These are phyloP conservation scores for Schizothorax lantsangensis DNA, from an alignment of 2,797 vertebrate species.

Conservation along the genomic window DNA sequence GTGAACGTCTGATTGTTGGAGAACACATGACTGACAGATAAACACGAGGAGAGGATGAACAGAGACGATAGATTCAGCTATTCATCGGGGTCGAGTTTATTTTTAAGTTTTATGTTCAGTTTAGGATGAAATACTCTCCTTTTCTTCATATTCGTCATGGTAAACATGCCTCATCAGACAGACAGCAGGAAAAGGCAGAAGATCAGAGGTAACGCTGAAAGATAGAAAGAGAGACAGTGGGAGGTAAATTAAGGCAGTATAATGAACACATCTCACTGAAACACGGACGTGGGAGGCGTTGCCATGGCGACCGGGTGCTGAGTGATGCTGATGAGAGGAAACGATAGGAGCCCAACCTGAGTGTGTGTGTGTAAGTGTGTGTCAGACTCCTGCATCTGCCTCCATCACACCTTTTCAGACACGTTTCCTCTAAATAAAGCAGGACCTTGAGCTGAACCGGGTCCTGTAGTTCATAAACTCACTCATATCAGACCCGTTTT, in stretches of 20 bases:
- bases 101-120: not conserved
- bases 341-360: not conserved
- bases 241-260: slow-evolving; percentile 24
- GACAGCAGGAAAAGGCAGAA: not conserved
- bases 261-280: slow-evolving; percentile 58
- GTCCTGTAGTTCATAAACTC: not conserved
- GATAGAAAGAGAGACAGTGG: not conserved
- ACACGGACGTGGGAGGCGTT: slow-evolving; percentile 69
- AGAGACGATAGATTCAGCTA: not conserved
- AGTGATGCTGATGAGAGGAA: slow-evolving; percentile 59
- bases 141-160: not conserved
- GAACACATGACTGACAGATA: not conserved
- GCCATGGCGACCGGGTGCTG: slow-evolving; percentile 70
- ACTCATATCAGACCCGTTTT: not conserved
- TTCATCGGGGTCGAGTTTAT: not conserved
- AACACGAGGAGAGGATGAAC: not conserved
- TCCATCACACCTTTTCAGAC: not conserved
- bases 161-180: not conserved
- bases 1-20: not conserved
- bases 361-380: slow-evolving; percentile 17
- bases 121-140: not conserved
- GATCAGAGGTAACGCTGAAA: not conserved
- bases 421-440: not conserved
- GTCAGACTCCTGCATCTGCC: not conserved
- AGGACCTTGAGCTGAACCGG: not conserved